Percentiles rank a stretch among this genome's conserved stretches.
These are phyloP conservation scores for Cryptophagus acutangulus DNA, from an alignment of 2,888 invertebrate species.

Conservation along the genomic window DNA sequence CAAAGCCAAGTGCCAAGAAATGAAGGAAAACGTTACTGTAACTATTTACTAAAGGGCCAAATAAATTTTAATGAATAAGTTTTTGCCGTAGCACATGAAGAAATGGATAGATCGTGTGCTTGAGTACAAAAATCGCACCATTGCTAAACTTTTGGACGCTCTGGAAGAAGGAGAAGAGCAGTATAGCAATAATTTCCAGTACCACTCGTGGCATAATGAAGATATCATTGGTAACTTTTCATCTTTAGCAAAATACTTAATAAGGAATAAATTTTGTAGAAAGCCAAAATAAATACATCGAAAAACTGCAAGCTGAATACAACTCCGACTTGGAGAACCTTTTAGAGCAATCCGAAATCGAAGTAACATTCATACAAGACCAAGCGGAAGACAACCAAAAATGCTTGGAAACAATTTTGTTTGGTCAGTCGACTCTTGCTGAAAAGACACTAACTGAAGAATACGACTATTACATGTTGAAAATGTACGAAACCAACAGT, in stretches of 20 bases:
- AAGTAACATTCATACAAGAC: constrained; percentile 52
- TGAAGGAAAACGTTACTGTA: constrained; percentile 65
- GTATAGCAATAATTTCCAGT: constrained; percentile 66
- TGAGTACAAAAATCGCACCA: constrained; percentile 63
- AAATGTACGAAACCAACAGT: constrained; percentile 51
- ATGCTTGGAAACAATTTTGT: constrained; percentile 45
- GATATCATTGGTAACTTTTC: constrained; percentile 58
- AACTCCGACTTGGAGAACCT: too few relatives aligned
- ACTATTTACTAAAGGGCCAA: constrained; percentile 9
- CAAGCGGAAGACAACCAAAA: constrained; percentile 46
- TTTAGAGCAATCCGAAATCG: too few relatives aligned
- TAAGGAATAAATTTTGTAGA: constrained; percentile 22
- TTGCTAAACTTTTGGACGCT: constrained; percentile 59
- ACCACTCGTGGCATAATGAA: constrained; percentile 67
- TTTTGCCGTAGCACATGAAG: constrained; percentile 52
- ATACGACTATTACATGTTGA: constrained; percentile 29
- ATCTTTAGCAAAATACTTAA: background rate
- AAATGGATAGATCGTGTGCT: constrained; percentile 59
- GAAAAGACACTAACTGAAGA: constrained; percentile 19
- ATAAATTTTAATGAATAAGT: background rate
- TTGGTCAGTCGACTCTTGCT: constrained; percentile 39
- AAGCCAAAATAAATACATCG: constrained; percentile 52
- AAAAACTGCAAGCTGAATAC: constrained; percentile 48
- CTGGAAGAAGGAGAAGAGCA: constrained; percentile 69
- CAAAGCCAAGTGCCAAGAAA: constrained; percentile 69